Evolutionary conservation across 64 coral and sea anemone genomes (phyloP).

Genomic region (Platygyra sinensis): DNA sequence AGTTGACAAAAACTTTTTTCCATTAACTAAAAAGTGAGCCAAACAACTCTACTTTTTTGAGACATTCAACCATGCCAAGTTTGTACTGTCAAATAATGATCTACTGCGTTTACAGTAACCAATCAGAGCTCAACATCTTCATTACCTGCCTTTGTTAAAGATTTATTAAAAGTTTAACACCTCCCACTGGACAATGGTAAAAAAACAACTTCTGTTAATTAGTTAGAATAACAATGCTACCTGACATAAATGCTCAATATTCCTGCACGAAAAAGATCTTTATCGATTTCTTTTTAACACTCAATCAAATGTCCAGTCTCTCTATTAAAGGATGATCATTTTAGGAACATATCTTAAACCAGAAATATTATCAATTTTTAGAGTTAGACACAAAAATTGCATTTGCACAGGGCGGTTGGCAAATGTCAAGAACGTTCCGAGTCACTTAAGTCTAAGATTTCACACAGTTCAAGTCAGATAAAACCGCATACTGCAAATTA

Average conservation of each 20-base stretch:
- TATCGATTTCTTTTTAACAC: background rate
- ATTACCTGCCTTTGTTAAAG: no score
- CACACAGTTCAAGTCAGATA: background rate
- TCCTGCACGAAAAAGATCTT: background rate
- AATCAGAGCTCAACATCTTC: background rate
- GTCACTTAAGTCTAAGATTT: background rate
- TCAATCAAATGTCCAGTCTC: background rate
- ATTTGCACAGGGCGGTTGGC: background rate
- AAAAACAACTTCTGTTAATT: background rate
- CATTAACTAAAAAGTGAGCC: no score
- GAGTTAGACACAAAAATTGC: background rate
- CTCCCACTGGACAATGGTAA: background rate
- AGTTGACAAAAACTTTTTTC: no score
- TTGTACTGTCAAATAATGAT: background rate
- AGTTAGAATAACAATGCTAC: background rate
- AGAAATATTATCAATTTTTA: background rate
- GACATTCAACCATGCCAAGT: no score
- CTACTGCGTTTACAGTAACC: background rate
- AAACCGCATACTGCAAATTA: background rate
- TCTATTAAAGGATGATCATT: background rate
- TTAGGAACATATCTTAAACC: background rate
- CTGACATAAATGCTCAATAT: no score
- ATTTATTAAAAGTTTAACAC: background rate
- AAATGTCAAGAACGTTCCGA: background rate
- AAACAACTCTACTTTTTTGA: no score